phyloP scores from a whole-genome alignment of 1,140 invertebrate species.

The Steinernema khuongi region DNA sequence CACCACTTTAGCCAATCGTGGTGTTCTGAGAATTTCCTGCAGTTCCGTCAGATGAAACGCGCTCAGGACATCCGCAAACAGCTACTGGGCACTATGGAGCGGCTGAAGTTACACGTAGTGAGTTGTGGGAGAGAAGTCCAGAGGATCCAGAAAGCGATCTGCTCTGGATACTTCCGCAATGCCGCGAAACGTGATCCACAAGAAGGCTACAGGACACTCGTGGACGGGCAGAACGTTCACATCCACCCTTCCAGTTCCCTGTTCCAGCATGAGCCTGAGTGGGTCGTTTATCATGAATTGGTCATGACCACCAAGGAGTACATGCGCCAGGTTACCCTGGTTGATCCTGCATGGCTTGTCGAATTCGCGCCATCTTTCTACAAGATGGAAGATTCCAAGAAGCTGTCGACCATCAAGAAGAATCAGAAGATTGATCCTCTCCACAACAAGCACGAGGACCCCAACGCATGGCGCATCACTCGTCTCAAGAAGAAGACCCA shows the following conservation, averaged over 20 bases:
- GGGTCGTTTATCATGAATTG: constrained; percentile 97
- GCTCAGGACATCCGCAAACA: constrained; percentile 96
- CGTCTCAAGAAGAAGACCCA: constrained; percentile 69
- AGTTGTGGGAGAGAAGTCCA: constrained; percentile 91
- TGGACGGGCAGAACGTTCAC: constrained; percentile 95
- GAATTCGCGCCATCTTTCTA: constrained; percentile 99
- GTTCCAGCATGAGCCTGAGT: constrained; percentile 96
- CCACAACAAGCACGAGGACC: constrained; percentile 98
- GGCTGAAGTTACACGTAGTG: constrained; percentile 91
- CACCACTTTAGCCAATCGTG: constrained; percentile 98
- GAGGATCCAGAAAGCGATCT: constrained; percentile 92
- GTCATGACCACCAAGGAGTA: constrained; percentile 99
- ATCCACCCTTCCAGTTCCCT: constrained; percentile 96
- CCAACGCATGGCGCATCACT: constrained; percentile 97
- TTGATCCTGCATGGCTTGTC: constrained; percentile 98
- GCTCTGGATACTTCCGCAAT: constrained; percentile 97
- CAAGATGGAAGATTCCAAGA: constrained; percentile 97
- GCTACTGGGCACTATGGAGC: constrained; percentile 68
- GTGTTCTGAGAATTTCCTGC: constrained; percentile 99
- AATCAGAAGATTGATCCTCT: constrained; percentile 95
- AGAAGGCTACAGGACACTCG: constrained; percentile 93
- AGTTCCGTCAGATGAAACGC: constrained; percentile 88
- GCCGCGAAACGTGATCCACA: constrained; percentile 98
- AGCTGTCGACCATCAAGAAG: constrained; percentile 97
- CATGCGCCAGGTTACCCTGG: constrained; percentile 93